A percentile compares a stretch with the other conserved stretches of the same genome.
Conservation (phyloP, 2,797 vertebrate genomes). For the Manis crassicaudata region DNA sequence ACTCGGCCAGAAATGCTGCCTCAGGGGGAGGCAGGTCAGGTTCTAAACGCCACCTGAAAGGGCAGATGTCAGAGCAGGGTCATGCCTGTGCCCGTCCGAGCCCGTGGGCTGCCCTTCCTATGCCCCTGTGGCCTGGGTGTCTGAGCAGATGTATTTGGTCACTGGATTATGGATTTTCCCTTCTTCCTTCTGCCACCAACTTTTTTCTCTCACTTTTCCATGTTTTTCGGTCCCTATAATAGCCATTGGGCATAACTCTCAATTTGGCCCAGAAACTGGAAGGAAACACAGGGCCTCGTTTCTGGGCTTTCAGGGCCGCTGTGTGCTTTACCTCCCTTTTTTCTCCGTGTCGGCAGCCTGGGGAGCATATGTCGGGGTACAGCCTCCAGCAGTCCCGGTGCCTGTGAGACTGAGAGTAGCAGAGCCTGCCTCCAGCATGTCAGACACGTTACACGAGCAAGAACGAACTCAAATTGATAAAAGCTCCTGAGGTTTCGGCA, state of each 20-base stretch:
- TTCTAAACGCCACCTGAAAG: background rate
- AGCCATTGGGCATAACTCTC: background rate
- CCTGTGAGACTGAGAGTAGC: background rate
- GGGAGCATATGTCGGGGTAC: background rate
- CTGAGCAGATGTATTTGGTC: background rate
- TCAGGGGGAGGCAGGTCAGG: background rate
- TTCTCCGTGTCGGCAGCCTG: background rate
- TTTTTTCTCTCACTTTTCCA: background rate
- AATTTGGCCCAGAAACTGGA: background rate
- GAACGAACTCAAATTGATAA: background rate
- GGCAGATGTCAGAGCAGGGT: background rate
- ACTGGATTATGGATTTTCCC: background rate
- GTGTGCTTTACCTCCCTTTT: background rate
- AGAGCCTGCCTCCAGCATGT: background rate
- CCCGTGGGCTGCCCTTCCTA: accelerated
- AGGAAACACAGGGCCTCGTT: background rate
- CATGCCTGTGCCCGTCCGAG: background rate
- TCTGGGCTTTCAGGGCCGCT: background rate
- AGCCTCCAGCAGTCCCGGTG: background rate
- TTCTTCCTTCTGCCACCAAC: background rate
- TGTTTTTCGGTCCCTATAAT: background rate
- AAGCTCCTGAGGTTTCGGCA: background rate
- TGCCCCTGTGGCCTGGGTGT: background rate
- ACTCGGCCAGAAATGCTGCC: background rate
- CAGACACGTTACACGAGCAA: background rate